phyloP scores from a whole-genome alignment of 2,797 vertebrate genomes.

The Lagocephalus sceleratus region DNA sequence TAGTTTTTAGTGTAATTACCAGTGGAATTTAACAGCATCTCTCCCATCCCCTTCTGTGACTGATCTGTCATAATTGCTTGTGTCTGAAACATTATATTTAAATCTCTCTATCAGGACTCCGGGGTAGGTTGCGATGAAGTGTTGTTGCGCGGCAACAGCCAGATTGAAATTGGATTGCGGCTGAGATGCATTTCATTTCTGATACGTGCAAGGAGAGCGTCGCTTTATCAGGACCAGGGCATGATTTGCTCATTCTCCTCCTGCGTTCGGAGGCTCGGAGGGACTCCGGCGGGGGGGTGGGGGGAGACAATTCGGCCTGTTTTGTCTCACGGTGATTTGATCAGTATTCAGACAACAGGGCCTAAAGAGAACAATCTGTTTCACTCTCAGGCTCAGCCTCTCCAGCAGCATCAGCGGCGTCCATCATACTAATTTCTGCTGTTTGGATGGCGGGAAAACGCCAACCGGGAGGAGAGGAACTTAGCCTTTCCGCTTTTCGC shows the following conservation, averaged over 20 bases:
- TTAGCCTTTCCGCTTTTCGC: no score
- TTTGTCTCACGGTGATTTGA: constrained; percentile 39
- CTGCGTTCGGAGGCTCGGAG: constrained; percentile 5
- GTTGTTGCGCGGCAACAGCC: constrained; percentile 60
- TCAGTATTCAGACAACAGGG: constrained; percentile 18
- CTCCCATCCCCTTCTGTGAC: constrained; percentile 40
- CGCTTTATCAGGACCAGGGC: constrained; percentile 62
- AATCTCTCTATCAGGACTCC: constrained; percentile 48
- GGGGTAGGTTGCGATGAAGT: constrained; percentile 41
- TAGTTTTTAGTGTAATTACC: constrained; percentile 50
- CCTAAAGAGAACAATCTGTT: no score
- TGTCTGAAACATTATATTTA: constrained; percentile 59
- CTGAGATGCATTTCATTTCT: constrained; percentile 54
- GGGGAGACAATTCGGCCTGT: constrained; percentile 36
- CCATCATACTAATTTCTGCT: no score
- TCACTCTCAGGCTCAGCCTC: no score
- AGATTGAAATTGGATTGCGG: constrained; percentile 45
- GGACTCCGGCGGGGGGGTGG: constrained; percentile 13
- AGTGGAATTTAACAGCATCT: constrained; percentile 44
- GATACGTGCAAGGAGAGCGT: constrained; percentile 54
- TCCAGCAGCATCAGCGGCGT: no score
- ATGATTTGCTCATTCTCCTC: constrained; percentile 43
- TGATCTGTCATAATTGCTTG: constrained; percentile 65
- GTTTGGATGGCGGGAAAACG: no score
- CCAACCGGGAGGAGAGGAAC: no score